Percentiles rank a stretch among this genome's conserved stretches.
Evolutionary conservation across 2,888 invertebrate species (phyloP).

Genomic region (Timema cristinae): DNA sequence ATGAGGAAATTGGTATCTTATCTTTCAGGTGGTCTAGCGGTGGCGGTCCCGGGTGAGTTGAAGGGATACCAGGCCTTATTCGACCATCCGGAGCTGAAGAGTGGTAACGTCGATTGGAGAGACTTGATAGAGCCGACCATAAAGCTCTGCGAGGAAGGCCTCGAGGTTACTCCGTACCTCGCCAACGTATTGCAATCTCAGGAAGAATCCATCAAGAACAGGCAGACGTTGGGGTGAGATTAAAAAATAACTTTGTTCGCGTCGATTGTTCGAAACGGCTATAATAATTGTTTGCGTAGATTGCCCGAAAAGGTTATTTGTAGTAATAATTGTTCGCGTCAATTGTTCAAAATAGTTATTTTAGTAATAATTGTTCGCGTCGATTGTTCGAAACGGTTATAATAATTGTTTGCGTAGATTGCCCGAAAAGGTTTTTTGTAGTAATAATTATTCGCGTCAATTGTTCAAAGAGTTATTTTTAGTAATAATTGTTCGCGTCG

Average conservation of each 20-base stretch:
- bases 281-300: slow-evolving; percentile 31
- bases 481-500: no score
- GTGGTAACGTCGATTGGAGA: slow-evolving; percentile 64
- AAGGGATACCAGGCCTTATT: slow-evolving; percentile 78
- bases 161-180: slow-evolving; percentile 63
- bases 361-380: no score
- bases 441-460: no score
- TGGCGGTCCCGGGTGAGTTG: slow-evolving; percentile 89
- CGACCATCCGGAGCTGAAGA: slow-evolving; percentile 49
- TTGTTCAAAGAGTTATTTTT: no score
- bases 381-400: no score
- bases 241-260: not conserved
- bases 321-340: not conserved
- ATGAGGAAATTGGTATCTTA: no score
- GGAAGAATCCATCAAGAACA: slow-evolving; percentile 52
- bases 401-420: no score
- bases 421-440: no score
- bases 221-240: slow-evolving; percentile 56
- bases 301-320: slow-evolving; percentile 3
- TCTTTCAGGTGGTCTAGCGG: slow-evolving; percentile 59
- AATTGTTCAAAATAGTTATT: no score
- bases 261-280: no score
- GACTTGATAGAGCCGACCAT: slow-evolving; percentile 76
- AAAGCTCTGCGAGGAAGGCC: slow-evolving; percentile 67
- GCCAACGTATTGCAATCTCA: slow-evolving; percentile 53